Base-by-base conservation (phyloP, 2,888 invertebrate species). In the Agriopis aurantiaria region DNA sequence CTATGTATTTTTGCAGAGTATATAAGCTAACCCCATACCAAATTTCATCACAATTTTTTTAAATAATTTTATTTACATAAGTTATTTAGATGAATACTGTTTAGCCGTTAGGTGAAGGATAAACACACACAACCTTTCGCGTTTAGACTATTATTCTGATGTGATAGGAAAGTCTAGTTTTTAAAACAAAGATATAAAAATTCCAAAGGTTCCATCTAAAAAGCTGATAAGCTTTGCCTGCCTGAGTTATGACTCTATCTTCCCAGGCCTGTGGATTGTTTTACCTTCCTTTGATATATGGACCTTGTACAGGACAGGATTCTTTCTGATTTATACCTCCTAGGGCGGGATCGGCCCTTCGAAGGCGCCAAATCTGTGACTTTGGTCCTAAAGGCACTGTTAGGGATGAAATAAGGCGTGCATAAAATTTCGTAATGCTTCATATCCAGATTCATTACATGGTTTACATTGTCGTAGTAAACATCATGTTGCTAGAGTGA, bases 231-330 rank as follows among this genome's bases (percentile, higher is more conserved):
- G 74, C 75, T 69, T 14, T 57, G 51, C 23, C 49, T 59, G 48
- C 11, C 55, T 77, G 75, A 76, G 72, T 77, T 74, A 78, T 74
- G 71, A 72, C 69, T 65, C 68, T 72, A 75, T 71, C 71, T 70
- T 69, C 69, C 62, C 71, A 65, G 65, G 72, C 72, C 73, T 68
- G 77, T 78, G 77, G 75, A 83, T 84, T 83, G 84, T 83, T 82
- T 82, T 77, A 83, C 82, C 82, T 81, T 80, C 72, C 77, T 80
- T 80, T 83, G 82, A 82, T 80, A 81, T 79, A 80, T 77, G 41
- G 71, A 6, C 40, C 66, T 75, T 75, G 51, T 71, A 67, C 55
- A 71, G 66, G 70, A 71, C 70, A 75, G 74, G 82, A 83, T 82
- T 83, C 76, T 77, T 76, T 80, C 82, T 80, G 84, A 85, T 83